Percentiles rank a stretch among this genome's conserved stretches.
phyloP scores from a whole-genome alignment of 2,797 vertebrate genomes.

The Meda fulgida region DNA sequence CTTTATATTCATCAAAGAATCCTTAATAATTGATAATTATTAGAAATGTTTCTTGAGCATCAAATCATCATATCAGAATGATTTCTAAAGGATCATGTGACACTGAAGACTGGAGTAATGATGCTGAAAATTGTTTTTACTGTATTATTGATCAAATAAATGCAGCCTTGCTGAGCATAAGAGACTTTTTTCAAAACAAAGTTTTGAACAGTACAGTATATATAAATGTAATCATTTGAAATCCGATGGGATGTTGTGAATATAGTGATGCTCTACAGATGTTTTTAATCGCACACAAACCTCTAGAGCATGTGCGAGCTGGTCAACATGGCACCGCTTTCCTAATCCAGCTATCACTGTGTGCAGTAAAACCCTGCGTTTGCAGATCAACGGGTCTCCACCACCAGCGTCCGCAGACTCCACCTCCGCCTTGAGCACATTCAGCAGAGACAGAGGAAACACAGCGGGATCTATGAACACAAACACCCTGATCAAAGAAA shows the following conservation, averaged over 20 bases:
- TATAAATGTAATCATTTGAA: background rate
- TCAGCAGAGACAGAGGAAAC: slow-evolving; percentile 81
- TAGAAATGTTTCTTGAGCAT: background rate
- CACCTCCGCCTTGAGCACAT: slow-evolving; percentile 72
- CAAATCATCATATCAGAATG: background rate
- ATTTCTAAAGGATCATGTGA: background rate
- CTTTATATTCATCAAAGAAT: background rate
- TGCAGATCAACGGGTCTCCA: slow-evolving; percentile 62
- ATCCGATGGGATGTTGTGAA: background rate
- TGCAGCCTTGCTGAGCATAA: background rate
- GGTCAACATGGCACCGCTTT: slow-evolving; percentile 59
- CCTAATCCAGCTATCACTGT: slow-evolving; percentile 78
- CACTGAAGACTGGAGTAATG: background rate
- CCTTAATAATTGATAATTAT: background rate
- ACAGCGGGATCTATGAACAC: slow-evolving; percentile 85
- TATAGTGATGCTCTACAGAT: background rate
- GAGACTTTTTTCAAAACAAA: background rate
- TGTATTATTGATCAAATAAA: background rate
- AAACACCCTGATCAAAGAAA: slow-evolving; percentile 81
- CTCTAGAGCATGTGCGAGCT: slow-evolving; percentile 75
- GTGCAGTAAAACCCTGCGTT: slow-evolving; percentile 73
- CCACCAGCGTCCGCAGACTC: slow-evolving; percentile 68
- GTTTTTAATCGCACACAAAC: slow-evolving; percentile 64
- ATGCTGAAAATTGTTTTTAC: background rate
- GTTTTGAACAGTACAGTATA: background rate